Percentiles rank a stretch among this genome's conserved stretches.
phyloP scores from a whole-genome alignment of 2,888 invertebrate species.

The Phengaris arion region DNA sequence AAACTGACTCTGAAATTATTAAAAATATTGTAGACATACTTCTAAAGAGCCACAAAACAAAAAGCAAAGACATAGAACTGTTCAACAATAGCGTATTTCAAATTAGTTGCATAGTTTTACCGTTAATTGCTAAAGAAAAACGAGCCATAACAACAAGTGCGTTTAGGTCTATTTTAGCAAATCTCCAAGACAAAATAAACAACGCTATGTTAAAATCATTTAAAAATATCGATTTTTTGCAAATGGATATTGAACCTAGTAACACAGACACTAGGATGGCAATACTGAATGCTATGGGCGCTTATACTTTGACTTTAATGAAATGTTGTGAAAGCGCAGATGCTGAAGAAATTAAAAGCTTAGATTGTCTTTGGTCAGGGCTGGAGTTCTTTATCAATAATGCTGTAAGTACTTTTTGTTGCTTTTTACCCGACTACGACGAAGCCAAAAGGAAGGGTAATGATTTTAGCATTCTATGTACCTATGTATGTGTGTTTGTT shows the following conservation, averaged over 20 bases:
- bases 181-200: conserved; percentile 67
- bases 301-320: conserved; percentile 63
- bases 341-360: conserved; percentile 56
- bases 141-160: conserved; percentile 61
- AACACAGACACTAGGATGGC: conserved; percentile 56
- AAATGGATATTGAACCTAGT: conserved; percentile 41
- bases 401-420: conserved; percentile 58
- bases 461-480: too few relatives aligned
- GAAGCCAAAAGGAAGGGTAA: too few relatives aligned
- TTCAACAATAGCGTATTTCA: conserved; percentile 65
- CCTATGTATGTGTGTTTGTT: too few relatives aligned
- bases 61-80: conserved; percentile 49
- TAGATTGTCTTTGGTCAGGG: conserved; percentile 62
- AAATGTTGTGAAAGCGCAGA: conserved; percentile 66
- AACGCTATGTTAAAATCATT: conserved; percentile 59
- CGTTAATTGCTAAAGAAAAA: conserved; percentile 67
- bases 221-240: conserved; percentile 59
- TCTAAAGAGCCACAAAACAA: conserved; percentile 50
- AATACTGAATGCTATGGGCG: conserved; percentile 66
- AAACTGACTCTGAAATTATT: conserved; percentile 59
- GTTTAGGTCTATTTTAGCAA: conserved; percentile 62
- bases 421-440: background rate
- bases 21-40: conserved; percentile 61
- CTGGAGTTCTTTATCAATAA: conserved; percentile 61
- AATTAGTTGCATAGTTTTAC: conserved; percentile 63